Conservation (phyloP, 1,140 invertebrate genomes). For the Ips nitidus region DNA sequence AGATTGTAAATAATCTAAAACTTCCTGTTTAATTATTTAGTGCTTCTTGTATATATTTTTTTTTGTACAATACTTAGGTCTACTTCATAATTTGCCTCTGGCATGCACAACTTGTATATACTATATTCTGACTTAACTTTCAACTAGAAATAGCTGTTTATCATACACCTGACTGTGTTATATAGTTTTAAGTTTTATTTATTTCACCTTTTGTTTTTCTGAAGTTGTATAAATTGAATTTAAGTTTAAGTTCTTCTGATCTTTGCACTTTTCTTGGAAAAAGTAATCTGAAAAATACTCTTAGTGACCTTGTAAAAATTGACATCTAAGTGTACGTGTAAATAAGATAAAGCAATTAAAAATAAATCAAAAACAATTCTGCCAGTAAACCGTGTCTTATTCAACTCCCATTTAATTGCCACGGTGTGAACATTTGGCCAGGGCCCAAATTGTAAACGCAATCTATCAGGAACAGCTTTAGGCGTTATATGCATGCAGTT, state of each 20-base stretch:
- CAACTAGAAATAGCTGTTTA: too few species aligned
- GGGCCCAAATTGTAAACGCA: not conserved
- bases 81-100: too few species aligned
- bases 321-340: constrained; percentile 15
- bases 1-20: too few species aligned
- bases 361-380: constrained; percentile 1
- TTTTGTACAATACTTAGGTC: too few species aligned
- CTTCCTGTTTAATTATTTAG: too few species aligned
- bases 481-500: constrained; percentile 11
- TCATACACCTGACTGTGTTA: constrained; percentile 38
- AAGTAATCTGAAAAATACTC: not conserved
- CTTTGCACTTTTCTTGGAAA: too few species aligned
- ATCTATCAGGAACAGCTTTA: constrained; percentile 4
- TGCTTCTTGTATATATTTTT: too few species aligned
- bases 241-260: not conserved
- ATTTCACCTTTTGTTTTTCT: constrained; percentile 19
- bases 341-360: constrained; percentile 27
- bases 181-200: constrained; percentile 38
- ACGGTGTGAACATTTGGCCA: not conserved
- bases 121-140: too few species aligned
- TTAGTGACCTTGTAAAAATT: constrained; percentile 20
- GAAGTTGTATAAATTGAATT: not conserved
- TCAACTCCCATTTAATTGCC: not conserved
- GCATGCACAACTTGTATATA: too few species aligned
- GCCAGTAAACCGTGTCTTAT: constrained; percentile 1